These are phyloP conservation scores for Morus bassanus DNA, from an alignment of 2,797 vertebrate genomes.

Conservation along the genomic window DNA sequence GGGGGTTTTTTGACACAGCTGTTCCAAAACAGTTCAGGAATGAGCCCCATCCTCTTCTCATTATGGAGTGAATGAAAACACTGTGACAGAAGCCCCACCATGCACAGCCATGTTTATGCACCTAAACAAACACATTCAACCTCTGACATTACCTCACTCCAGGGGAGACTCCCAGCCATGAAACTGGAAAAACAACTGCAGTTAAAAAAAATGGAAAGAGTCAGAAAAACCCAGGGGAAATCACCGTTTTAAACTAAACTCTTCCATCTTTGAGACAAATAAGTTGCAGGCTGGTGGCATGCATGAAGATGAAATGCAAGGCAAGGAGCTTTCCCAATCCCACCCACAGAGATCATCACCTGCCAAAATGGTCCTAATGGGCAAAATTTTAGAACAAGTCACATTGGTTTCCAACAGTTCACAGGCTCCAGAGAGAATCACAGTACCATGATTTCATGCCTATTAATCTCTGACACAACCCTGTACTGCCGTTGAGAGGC, in stretches of 20 bases:
- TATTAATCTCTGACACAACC: not conserved
- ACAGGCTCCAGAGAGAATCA: not conserved
- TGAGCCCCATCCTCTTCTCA: not conserved
- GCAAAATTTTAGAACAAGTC: not conserved
- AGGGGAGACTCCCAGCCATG: not conserved
- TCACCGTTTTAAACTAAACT: not conserved
- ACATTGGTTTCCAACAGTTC: not conserved
- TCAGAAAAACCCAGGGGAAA: not conserved
- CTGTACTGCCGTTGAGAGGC: rapidly evolving
- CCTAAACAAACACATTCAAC: constrained; percentile 51
- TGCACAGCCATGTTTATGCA: constrained; percentile 6
- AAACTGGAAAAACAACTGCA: not conserved
- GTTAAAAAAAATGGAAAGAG: not conserved
- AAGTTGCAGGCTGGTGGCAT: not conserved
- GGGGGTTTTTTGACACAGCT: not conserved
- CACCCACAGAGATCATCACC: not conserved
- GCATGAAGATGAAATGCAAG: not conserved
- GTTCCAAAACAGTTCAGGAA: not conserved
- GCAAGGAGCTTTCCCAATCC: not conserved
- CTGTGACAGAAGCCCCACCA: not conserved
- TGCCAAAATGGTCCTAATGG: not conserved
- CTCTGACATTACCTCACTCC: not conserved
- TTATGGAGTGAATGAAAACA: constrained; percentile 17
- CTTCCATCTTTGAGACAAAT: not conserved
- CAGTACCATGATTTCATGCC: not conserved